Conservation (phyloP, 2,797 vertebrate genomes). For the Spinus pinus region DNA sequence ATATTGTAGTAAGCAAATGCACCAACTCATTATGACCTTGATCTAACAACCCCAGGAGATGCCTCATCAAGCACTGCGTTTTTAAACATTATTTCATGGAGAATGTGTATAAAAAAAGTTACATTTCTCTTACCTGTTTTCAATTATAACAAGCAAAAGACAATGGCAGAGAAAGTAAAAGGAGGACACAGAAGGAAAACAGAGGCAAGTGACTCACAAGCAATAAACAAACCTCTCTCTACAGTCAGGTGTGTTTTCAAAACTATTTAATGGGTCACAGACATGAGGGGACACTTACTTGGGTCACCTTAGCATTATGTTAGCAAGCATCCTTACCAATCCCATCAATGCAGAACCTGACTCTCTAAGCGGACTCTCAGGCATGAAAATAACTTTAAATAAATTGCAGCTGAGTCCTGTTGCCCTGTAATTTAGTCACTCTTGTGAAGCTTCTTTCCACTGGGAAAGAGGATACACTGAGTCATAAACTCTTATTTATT, state of each 20-base stretch:
- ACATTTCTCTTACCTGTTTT: neutral
- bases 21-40: conserved; percentile 13
- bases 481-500: neutral
- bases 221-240: neutral
- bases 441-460: neutral
- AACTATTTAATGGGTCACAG: neutral
- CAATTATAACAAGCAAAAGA: neutral
- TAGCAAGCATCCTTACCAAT: neutral
- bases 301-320: neutral
- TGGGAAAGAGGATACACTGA: neutral
- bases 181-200: neutral
- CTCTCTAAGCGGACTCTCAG: neutral
- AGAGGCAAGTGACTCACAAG: neutral
- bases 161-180: neutral
- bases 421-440: neutral
- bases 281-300: neutral
- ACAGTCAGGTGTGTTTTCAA: neutral
- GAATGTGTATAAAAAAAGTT: neutral
- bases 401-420: neutral
- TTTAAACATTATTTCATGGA: neutral
- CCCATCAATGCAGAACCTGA: neutral
- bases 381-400: neutral
- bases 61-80: neutral
- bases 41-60: neutral
- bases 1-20: neutral